Base-by-base conservation (phyloP, 2,888 invertebrate species). In the Nomada fabriciana region DNA sequence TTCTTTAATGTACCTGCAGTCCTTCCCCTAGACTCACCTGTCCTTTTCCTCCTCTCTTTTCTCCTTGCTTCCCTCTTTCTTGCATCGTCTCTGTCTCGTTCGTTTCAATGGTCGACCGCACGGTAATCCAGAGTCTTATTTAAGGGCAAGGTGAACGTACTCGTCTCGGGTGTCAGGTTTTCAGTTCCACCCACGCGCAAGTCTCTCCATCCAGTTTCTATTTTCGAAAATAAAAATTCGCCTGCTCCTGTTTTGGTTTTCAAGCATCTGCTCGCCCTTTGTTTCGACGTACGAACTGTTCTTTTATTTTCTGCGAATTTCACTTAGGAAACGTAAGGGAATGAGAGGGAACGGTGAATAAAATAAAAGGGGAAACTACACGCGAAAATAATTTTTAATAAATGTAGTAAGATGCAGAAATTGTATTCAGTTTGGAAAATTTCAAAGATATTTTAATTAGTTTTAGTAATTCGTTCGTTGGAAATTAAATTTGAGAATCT, bases 141-240 rank as follows among this genome's bases (percentile, higher is more conserved):
- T 84, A 84, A 86, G 84, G 80, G 81, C 86, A 82, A 86, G 86
- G 83, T 86, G 86, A 84, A 84, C 72, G 84, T 71, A 80, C 80
- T 64, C 76, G 13, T 67, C 72, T 52, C 36, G n/a, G 23, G 47
- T 60, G 63, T 47, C 65, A 42, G 55, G 36, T 61, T 70, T 70
- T 74, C 80, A 20, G 73, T 47, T 55, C 52, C 75, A 64, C 82
- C 78, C 78, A 79, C 76, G 69, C 70, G 20, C 72, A 15, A 63
- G 29, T 36, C 47, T 18, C 42, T 64, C 67, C 55, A 50, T 13
- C 29, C 11, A 57, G 36, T 0, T 25, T 63, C 53, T 83, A 80
- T 78, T 82, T 78, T 76, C 20, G 70, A 64, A 63, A 69, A 75
- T 77, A 73, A 80, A 83, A 65, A 64, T 70, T 57, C 23, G 11